Evolutionary conservation across 2,797 vertebrate species (phyloP).

Genomic region (Craterocephalus amniculus): DNA sequence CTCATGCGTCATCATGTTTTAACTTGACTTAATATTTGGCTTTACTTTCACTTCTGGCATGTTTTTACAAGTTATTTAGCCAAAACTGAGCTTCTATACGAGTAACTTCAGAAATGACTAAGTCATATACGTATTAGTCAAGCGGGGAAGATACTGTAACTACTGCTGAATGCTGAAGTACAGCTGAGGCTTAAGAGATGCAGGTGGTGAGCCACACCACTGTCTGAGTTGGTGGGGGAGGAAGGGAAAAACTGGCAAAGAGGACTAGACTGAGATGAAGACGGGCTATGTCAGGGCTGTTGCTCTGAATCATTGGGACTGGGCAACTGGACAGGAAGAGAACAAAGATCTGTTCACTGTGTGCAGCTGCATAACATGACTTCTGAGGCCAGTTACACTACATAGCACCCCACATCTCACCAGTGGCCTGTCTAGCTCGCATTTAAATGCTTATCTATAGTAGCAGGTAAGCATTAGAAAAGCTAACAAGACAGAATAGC

Average conservation of each 20-base stretch:
- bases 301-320: slow-evolving; percentile 42
- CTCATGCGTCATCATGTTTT: neutral
- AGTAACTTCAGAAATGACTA: slow-evolving; percentile 1
- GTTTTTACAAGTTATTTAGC: slow-evolving; percentile 7
- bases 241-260: slow-evolving; percentile 24
- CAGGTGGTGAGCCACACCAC: slow-evolving; percentile 51
- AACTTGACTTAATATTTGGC: neutral
- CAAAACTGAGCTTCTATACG: neutral
- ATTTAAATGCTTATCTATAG: slow-evolving; percentile 3
- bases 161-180: slow-evolving; percentile 47
- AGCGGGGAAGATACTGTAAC: slow-evolving; percentile 22
- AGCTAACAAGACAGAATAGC: neutral
- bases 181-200: slow-evolving; percentile 68
- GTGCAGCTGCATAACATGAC: slow-evolving; percentile 42
- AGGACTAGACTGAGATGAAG: slow-evolving; percentile 32
- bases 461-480: neutral
- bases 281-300: slow-evolving; percentile 37
- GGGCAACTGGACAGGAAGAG: slow-evolving; percentile 32
- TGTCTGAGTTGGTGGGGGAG: slow-evolving; percentile 36
- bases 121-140: neutral
- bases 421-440: slow-evolving; percentile 18
- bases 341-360: slow-evolving; percentile 54
- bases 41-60: neutral
- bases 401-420: slow-evolving; percentile 18
- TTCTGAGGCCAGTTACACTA: slow-evolving; percentile 40